Evolutionary conservation across 2,888 invertebrate species (phyloP), one percentile per base, ranked within the genome.

Genomic region (Nemoura dubitans): DNA sequence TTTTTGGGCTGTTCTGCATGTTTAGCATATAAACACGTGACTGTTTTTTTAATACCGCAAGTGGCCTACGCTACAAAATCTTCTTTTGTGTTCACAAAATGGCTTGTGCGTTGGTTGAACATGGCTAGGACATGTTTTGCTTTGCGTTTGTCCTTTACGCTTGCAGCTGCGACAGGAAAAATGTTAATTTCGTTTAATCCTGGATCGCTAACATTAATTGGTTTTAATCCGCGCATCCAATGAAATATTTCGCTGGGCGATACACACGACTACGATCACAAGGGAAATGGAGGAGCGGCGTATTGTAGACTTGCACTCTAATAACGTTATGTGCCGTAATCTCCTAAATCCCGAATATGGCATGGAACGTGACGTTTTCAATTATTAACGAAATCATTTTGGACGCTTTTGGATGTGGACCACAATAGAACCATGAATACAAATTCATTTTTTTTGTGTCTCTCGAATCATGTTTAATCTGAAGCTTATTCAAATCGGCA

Each of bases 121-220:
- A 36, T 3, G 36, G 36, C 10, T 6, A 36, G 36, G 36, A 10
- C 10, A 6, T 36, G 36, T 36, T 36, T 36, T 36, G 36, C 36
- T 3, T 6, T 10, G 36, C n/a, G n/a, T n/a, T n/a, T 36, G 36
- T 3, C 36, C 3, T 36, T 36, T 10, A 10, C 3, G 36, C 36
- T n/a, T n/a, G n/a, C n/a, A n/a, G 36, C 36, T 36, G 5, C 36
- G 21, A 16, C 59, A 21, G 59, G 21, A 1, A 59, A 59, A 59
- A 59, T 59, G 59, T 59, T 59, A 59, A 59, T 59, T 59, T 59
- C 59, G 14, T 59, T 59, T 59, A 59, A 59, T 59, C 59, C 59
- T 59, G 59, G 59, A 59, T 59, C 59, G 59, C 59, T 21, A 59
- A 59, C 14, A 59, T 59, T 59, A 59, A 59, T 59, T 59, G 21